Conservation (phyloP, 2,113 vertebrate species). For the Telmatochromis bifrenatus region DNA sequence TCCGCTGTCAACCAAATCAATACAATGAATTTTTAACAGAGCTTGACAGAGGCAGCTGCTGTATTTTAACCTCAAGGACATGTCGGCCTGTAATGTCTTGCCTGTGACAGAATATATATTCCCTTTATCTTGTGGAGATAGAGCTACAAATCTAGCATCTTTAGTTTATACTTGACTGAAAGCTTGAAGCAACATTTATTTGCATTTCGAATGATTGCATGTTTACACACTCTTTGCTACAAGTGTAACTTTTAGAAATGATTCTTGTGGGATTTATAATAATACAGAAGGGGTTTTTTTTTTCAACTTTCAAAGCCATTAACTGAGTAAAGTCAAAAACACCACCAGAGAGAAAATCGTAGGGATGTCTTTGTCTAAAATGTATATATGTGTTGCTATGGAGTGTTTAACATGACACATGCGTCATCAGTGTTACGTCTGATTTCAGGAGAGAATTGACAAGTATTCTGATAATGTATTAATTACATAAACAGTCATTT, state of each 20-base stretch:
- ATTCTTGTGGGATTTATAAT: not conserved
- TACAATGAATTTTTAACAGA: slow-evolving; percentile 56
- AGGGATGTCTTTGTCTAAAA: not conserved
- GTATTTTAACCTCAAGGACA: slow-evolving; percentile 40
- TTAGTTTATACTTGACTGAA: not conserved
- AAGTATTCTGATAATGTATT: not conserved
- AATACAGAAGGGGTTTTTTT: not conserved
- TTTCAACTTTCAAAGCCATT: not conserved
- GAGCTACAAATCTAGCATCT: not conserved
- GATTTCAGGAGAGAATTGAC: not conserved
- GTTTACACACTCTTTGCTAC: not conserved
- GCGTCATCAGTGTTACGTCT: not conserved
- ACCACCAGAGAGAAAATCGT: not conserved
- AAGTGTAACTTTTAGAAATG: not conserved
- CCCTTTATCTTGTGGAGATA: not conserved
- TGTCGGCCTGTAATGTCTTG: not conserved
- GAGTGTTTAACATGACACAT: not conserved
- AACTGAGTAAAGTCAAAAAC: not conserved
- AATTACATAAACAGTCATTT: not conserved
- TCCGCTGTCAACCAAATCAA: slow-evolving; percentile 48
- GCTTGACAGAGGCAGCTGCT: slow-evolving; percentile 8
- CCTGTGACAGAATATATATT: not conserved
- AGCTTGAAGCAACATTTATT: not conserved
- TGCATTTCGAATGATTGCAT: slow-evolving; percentile 24
- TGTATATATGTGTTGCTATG: not conserved